phyloP scores from a whole-genome alignment of 1,140 invertebrate species.

The Lepidostoma basale region DNA sequence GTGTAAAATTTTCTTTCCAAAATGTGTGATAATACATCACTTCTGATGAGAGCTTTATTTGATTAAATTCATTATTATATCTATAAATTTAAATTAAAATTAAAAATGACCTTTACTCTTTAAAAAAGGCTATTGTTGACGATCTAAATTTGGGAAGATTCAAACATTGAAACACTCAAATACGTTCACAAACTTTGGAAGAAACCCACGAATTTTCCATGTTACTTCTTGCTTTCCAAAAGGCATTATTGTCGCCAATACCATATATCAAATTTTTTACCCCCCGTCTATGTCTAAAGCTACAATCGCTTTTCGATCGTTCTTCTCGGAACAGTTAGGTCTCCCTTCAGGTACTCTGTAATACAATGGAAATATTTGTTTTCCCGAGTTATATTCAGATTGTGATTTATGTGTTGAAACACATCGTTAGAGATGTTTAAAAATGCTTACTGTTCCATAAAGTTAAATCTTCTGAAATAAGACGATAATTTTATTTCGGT shows the following conservation, averaged over 20 bases:
- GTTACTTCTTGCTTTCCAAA: background rate
- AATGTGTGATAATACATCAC: too few relatives aligned
- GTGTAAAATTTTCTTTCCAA: too few relatives aligned
- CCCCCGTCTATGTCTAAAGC: background rate
- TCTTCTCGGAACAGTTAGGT: background rate
- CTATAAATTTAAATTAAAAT: too few relatives aligned
- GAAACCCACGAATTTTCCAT: background rate
- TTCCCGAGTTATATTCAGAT: background rate
- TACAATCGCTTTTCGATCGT: background rate
- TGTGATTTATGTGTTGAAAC: background rate
- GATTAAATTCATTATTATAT: too few relatives aligned
- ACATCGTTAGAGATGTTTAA: background rate
- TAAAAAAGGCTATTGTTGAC: too few relatives aligned
- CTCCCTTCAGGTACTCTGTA: background rate
- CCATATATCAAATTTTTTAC: conserved; percentile 5
- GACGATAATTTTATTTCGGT: background rate
- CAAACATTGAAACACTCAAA: too few relatives aligned
- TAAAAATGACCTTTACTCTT: too few relatives aligned
- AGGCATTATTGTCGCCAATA: conserved; percentile 1
- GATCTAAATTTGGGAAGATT: too few relatives aligned
- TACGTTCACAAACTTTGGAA: too few relatives aligned
- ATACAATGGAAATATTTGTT: background rate
- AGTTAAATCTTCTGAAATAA: background rate
- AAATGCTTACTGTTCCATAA: background rate
- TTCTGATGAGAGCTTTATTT: too few relatives aligned